Conservation (phyloP, 2,888 invertebrate species). For the Darwinula stevensoni region DNA sequence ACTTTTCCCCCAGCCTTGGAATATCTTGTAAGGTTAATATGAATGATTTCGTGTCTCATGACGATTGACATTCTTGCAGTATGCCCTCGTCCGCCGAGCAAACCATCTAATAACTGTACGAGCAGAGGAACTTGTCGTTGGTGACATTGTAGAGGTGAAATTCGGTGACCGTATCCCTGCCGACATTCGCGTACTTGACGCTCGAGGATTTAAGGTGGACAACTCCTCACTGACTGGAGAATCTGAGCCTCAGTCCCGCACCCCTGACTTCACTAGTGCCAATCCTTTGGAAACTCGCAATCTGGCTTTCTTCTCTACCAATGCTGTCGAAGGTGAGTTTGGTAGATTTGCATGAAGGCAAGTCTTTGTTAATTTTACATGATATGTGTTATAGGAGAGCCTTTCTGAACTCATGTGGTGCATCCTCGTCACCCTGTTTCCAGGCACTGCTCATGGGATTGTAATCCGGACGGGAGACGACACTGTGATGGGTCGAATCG, state of each 20-base stretch:
- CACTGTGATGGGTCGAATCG: conserved; percentile 87
- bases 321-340: conserved; percentile 59
- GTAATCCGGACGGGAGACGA: conserved; percentile 84
- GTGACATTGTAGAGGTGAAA: conserved; percentile 94
- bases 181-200: conserved; percentile 75
- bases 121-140: conserved; percentile 41
- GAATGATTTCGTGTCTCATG: conserved; percentile 1
- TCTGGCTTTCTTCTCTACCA: too few species aligned
- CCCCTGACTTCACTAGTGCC: conserved; percentile 66
- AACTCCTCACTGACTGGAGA: conserved; percentile 77
- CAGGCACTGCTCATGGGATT: conserved; percentile 45
- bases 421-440: too few species aligned
- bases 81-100: conserved; percentile 17
- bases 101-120: conserved; percentile 19
- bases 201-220: conserved; percentile 68
- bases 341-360: background rate
- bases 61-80: too few species aligned
- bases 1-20: too few species aligned
- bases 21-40: too few species aligned
- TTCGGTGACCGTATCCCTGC: too few species aligned
- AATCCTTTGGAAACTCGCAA: conserved; percentile 88
- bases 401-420: too few species aligned
- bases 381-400: too few species aligned
- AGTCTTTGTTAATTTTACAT: too few species aligned
- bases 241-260: conserved; percentile 79